These are phyloP conservation scores for Odocoileus virginianus DNA, from an alignment of 2,113 vertebrate species.

Conservation along the genomic window DNA sequence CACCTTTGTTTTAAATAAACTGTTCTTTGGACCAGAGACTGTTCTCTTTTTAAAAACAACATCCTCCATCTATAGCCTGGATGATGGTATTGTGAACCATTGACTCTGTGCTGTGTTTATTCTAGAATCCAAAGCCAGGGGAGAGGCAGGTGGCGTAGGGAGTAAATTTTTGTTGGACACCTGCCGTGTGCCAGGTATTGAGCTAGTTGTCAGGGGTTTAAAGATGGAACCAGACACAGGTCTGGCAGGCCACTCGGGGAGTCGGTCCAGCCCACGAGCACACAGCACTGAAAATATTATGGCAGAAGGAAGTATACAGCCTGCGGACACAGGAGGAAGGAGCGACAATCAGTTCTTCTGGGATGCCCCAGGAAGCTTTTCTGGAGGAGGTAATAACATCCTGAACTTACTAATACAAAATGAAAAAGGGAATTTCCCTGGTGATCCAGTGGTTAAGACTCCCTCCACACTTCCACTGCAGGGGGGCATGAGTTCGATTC, in stretches of 20 bases:
- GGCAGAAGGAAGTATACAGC: not conserved
- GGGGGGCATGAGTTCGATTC: not conserved
- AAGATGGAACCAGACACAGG: not conserved
- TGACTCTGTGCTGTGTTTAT: not conserved
- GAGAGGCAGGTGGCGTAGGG: not conserved
- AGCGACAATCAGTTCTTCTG: not conserved
- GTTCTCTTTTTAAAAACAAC: not conserved
- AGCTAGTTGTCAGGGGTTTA: not conserved
- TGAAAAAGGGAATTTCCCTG: not conserved
- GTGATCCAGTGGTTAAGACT: not conserved
- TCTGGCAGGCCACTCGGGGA: not conserved
- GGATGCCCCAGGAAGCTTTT: not conserved
- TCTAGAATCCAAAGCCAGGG: not conserved
- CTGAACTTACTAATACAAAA: not conserved
- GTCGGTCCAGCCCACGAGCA: not conserved
- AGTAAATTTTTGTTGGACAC: not conserved
- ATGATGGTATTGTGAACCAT: not conserved
- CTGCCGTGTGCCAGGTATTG: not conserved
- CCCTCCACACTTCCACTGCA: not conserved
- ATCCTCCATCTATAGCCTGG: not conserved
- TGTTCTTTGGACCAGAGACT: constrained; percentile 57
- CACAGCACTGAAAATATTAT: accelerated
- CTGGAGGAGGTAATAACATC: not conserved
- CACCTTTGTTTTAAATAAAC: constrained; percentile 82
- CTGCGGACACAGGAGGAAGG: not conserved